Base-by-base conservation (phyloP, 2,888 invertebrate genomes). In the Agrochola litura region DNA sequence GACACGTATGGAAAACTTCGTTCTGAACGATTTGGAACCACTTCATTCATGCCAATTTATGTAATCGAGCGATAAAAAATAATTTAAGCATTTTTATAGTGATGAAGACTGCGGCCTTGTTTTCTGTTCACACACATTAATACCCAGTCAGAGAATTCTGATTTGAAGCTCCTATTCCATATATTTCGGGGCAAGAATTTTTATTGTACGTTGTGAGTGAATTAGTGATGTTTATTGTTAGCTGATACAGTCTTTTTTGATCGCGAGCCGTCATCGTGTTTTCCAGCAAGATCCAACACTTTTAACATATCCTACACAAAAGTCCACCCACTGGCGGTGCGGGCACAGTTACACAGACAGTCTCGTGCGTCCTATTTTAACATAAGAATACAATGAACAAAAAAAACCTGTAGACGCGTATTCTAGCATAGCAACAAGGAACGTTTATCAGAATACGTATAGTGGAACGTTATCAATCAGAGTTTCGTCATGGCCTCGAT, bases 401-500 rank as follows among this genome's bases (percentile, higher is more conserved):
- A 82, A 77, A 75, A 83, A 83, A 67, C 54, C 43, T 64, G 80
- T 79, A 76, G 70, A 54, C 77, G 65, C 72, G 72, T 80, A 73
- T 84, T 82, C 79, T 87, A 85, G 91, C 93, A 90, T 94, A 91
- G 95, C 92, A 94, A 95, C 94, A 92, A 86, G 87, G 86, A 85
- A 82, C 86, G 87, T 90, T 90, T 90, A 91, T 92, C 94, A 93
- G 92, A 92, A 90, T 92, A 92, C 90, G 91, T 92, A 91, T 91
- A 88, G 90, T 89, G 87, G 88, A 89, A 90, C 92, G 93, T 95
- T 96, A 96, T 96, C 96, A 96, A 95, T 95, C 95, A 94, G 89
- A 88, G 93, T 95, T 95, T 94, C 95, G 95, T 94, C 94, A 93
- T 93, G 95, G 90, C 96, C 96, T 91, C 95, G 90, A 95, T 95